phyloP scores from a whole-genome alignment of 2,888 invertebrate genomes.

The Arenicola marina region DNA sequence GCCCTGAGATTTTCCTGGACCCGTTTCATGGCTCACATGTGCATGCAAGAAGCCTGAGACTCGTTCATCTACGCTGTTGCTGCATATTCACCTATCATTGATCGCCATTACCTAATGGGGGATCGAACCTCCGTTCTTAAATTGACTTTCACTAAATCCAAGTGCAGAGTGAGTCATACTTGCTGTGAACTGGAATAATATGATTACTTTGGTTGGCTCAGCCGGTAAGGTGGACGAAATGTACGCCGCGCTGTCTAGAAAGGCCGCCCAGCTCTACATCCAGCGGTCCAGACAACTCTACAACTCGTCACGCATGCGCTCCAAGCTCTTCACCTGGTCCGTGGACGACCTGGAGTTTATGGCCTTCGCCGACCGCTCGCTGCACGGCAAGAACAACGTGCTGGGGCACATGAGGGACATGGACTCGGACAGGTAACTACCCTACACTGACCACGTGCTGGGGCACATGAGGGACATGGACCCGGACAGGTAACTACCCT shows the following conservation, averaged over 20 bases:
- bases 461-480: too few relatives aligned
- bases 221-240: conserved; percentile 74
- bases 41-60: too few relatives aligned
- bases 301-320: conserved; percentile 70
- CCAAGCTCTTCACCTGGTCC: conserved; percentile 80
- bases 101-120: too few relatives aligned
- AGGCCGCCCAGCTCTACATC: conserved; percentile 94
- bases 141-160: too few relatives aligned
- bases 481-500: too few relatives aligned
- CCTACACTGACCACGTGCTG: too few relatives aligned
- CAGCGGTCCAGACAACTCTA: conserved; percentile 81
- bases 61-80: too few relatives aligned
- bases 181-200: background rate
- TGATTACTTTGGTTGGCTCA: conserved; percentile 26
- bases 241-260: conserved; percentile 82
- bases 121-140: too few relatives aligned
- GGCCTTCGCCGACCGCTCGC: conserved; percentile 83
- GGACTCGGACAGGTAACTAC: conserved; percentile 82
- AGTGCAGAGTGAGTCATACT: too few relatives aligned
- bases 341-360: conserved; percentile 75
- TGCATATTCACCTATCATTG: too few relatives aligned
- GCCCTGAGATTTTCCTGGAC: too few relatives aligned
- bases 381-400: conserved; percentile 81
- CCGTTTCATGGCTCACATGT: too few relatives aligned
- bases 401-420: conserved; percentile 76